Evolutionary conservation across 2,797 vertebrate genomes (phyloP), one percentile per base, ranked within the genome.

Genomic region (Odontamblyopus lacepedii): DNA sequence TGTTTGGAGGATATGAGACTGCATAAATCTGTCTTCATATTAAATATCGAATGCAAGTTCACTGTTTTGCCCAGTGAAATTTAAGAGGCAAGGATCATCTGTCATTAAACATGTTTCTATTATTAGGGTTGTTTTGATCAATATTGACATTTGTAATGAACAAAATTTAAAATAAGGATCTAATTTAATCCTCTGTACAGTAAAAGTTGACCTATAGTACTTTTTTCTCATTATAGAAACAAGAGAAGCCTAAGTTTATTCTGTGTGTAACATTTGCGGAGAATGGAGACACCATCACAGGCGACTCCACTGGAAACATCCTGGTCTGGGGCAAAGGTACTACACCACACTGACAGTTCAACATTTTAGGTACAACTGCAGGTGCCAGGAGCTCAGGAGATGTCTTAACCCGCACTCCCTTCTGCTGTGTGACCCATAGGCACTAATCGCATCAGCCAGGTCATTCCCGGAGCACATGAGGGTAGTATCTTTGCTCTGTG

Each of bases 231-330:
- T 85, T 87, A 41, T 95, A 99, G 98, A 99, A 99, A 95, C 98
- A 99, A 90, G 98, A 99, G 92, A 99, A 99, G 93, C 98, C 98
- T 92, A 99, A 99, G 94, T 99, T 99, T 92, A 97, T 99, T 81
- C 91, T 99, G 73, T 98, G 97, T 74, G 97, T 96, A 92, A 99
- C 97, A 35, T 99, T 99, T 90, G 97, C 98, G 73, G 98, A 98
- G 92, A 99, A 98, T 23, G 98, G 98, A 57, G 97, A 99, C 77
- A 89, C 96, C 79, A 98, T 99, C 87, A 99, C 97, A 2, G 98
- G 98, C 90, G 98, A 99, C 86, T 99, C 98, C 0, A 98, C 96
- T 27, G 98, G 98, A 81, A 99, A 99, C 93, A 97, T 99, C 83
- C 91, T 99, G 88, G 94, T 99, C 65, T 99, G 98, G 98, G 97